Evolutionary conservation across 2,797 vertebrate genomes (phyloP).

Genomic region (Oophaga sylvatica): DNA sequence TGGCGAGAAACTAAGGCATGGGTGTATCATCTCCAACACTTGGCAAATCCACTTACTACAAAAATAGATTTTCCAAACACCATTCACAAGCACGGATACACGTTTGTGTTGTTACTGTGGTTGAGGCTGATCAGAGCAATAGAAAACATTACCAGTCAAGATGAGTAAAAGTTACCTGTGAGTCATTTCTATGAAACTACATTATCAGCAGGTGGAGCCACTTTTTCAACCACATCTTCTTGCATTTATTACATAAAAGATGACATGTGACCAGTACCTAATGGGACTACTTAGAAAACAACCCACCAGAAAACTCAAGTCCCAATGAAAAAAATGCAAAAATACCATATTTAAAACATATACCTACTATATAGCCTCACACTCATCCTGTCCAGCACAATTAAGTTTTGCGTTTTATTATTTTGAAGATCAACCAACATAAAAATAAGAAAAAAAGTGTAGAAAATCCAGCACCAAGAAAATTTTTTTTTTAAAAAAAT

Average conservation of each 20-base stretch:
- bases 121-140: conserved; percentile 41
- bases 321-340: no score
- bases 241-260: conserved; percentile 35
- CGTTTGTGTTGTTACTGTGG: conserved; percentile 26
- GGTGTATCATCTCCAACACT: conserved; percentile 4
- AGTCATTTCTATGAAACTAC: conserved; percentile 49
- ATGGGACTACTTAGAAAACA: no score
- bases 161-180: conserved; percentile 54
- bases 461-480: no score
- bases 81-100: conserved; percentile 10
- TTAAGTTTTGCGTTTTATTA: no score
- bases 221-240: conserved; percentile 21
- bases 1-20: neutral
- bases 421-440: no score
- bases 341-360: no score
- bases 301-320: no score
- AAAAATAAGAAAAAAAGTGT: no score
- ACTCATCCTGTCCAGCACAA: no score
- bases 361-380: no score
- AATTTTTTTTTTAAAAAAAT: no score
- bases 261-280: neutral
- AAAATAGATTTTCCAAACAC: conserved; percentile 20
- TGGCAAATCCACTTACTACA: conserved; percentile 15
- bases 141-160: conserved; percentile 38
- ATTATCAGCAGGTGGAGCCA: conserved; percentile 39